phyloP scores from a whole-genome alignment of 1,140 invertebrate species.

The Bombus confusus region DNA sequence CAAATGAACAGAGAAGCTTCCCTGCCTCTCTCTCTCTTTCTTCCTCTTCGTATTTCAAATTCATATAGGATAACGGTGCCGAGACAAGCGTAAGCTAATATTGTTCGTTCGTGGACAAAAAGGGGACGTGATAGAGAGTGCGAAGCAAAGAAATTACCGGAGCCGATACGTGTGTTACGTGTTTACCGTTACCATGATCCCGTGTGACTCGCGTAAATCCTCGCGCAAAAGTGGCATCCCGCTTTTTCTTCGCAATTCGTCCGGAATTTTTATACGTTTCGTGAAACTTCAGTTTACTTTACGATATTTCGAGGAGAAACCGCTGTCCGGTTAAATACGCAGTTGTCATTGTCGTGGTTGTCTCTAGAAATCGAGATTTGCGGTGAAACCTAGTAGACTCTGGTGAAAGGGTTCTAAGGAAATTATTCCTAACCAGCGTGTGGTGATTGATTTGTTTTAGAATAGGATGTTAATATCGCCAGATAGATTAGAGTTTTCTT shows the following conservation, averaged over 20 bases:
- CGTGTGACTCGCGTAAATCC: neutral
- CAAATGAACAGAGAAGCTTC: neutral
- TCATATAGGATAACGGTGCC: conserved; percentile 44
- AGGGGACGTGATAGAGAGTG: conserved; percentile 31
- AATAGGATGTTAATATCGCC: too few relatives aligned
- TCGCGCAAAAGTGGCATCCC: neutral
- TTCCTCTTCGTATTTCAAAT: conserved; percentile 30
- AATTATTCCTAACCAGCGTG: neutral
- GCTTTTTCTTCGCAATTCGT: neutral
- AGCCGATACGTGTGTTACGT: conserved; percentile 26
- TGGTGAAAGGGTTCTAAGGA: neutral
- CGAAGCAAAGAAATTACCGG: conserved; percentile 29
- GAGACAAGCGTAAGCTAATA: conserved; percentile 20
- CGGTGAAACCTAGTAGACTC: too few relatives aligned
- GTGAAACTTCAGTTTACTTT: neutral
- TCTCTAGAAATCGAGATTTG: neutral
- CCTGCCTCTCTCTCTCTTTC: neutral
- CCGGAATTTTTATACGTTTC: neutral
- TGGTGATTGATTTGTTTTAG: too few relatives aligned
- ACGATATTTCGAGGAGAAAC: neutral
- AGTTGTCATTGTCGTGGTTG: neutral
- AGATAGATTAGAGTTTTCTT: too few relatives aligned
- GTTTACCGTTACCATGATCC: conserved; percentile 37
- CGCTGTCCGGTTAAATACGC: neutral
- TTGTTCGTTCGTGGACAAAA: conserved; percentile 24